These are phyloP conservation scores for Chlorops oryzae DNA, from an alignment of 1,140 invertebrate species.

Conservation along the genomic window DNA sequence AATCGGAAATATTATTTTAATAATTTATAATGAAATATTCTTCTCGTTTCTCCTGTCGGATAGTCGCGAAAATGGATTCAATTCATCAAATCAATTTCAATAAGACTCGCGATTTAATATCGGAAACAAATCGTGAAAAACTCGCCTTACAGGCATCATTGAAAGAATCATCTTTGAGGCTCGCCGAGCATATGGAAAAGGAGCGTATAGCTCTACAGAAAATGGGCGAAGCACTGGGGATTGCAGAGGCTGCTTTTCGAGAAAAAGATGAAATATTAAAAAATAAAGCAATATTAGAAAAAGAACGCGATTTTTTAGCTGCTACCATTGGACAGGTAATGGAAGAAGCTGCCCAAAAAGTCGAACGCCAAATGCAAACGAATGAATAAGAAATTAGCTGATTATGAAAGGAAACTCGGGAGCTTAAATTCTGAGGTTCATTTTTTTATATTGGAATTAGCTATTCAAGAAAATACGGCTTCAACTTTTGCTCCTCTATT, in stretches of 20 bases:
- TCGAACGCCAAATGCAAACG: slow-evolving; percentile 55
- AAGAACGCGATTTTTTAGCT: slow-evolving; percentile 29
- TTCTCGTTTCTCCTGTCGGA: too few species aligned
- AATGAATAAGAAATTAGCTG: slow-evolving; percentile 53
- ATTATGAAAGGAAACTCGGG: slow-evolving; percentile 50
- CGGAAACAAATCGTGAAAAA: slow-evolving; percentile 11
- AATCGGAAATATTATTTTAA: too few species aligned
- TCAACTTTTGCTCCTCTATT: too few species aligned
- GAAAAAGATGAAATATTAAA: slow-evolving; percentile 48
- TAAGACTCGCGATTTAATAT: too few species aligned
- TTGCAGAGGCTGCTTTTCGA: slow-evolving; percentile 50
- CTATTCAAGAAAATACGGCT: too few species aligned
- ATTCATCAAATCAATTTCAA: too few species aligned
- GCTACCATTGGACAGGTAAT: slow-evolving; percentile 49
- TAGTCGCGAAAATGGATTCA: too few species aligned
- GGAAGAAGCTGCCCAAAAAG: slow-evolving; percentile 55
- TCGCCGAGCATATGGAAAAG: slow-evolving; percentile 10
- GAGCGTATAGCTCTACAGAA: slow-evolving; percentile 30
- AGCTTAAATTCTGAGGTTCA: too few species aligned
- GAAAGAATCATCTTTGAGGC: slow-evolving; percentile 18
- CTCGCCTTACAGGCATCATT: slow-evolving; percentile 26
- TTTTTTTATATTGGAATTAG: too few species aligned
- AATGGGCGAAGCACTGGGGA: slow-evolving; percentile 49
- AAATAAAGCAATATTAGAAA: slow-evolving; percentile 29
- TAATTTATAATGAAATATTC: too few species aligned